Base-by-base conservation (phyloP, 1,140 invertebrate species). In the Drosophila tani region DNA sequence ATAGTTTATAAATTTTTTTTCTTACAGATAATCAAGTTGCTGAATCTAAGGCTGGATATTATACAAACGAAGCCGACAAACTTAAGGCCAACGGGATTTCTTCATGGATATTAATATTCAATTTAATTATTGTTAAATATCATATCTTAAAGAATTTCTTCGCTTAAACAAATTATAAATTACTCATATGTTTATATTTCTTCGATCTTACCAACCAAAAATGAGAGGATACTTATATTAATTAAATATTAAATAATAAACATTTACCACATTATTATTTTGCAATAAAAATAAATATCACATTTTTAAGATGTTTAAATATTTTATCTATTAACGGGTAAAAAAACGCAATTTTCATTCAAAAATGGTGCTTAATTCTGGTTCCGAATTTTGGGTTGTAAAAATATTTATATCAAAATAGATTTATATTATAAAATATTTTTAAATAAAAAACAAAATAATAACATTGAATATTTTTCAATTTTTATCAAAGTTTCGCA, bases 41-140 rank as follows among this genome's bases (percentile, higher is more conserved):
- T 15, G 55, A 65, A 65, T 45, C 17, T 32, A 40, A 65, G 12
- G 38, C 24, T 21, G 62, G 56, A 32, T 65, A 60, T n/a, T 24
- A 43, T n/a, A 60, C 17, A 43, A 65, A 65, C 56, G 7, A 14
- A 24, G 55, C 17, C 4, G 29, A 17, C 11, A 17, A 24, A 15
- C 11, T 5, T 2, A 21, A 11, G 12, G 11, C 9, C 17, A 32
- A 32, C 0, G 17, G 11, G 17, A 32, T 43, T n/a, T 60, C 11
- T 32, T 32, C 17, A 14, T 65, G 62, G 62, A 62, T 65, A n/a
- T 32, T 59, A n/a, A 9, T 45, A 17, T 17, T 65, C 1, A 32
- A 21, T 27, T 21, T 43, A 14, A 43, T 65, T 21, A 12, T 19
- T 29, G 14, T 29, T 0, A 29, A 29, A 41, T 21, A 12, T 8